These are phyloP conservation scores for Mus spretus DNA, from an alignment of 2,797 vertebrate genomes.

Conservation along the genomic window DNA sequence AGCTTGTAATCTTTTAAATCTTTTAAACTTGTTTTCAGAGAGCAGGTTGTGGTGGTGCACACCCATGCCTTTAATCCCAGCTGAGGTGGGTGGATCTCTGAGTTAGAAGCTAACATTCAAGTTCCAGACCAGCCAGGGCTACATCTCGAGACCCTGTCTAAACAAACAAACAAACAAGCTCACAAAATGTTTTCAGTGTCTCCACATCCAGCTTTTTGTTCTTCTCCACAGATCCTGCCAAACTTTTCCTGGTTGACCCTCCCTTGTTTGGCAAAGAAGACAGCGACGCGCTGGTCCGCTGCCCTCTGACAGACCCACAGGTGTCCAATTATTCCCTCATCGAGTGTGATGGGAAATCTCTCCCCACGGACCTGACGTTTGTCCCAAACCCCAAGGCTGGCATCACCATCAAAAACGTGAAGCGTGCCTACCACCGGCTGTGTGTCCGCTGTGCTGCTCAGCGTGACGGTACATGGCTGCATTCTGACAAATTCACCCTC, in stretches of 20 bases:
- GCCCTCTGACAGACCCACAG: slow-evolving; percentile 94
- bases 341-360: slow-evolving; percentile 88
- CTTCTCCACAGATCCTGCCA: slow-evolving; percentile 91
- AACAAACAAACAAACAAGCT: neutral
- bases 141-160: neutral
- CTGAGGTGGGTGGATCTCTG: neutral
- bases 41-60: too few species aligned
- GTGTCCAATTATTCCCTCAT: slow-evolving; percentile 91
- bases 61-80: neutral
- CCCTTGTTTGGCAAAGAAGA: slow-evolving; percentile 91
- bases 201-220: slow-evolving; percentile 13
- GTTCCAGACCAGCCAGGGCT: neutral
- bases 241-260: slow-evolving; percentile 93
- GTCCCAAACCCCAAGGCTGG: slow-evolving; percentile 92
- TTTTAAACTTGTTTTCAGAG: neutral
- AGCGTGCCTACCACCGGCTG: slow-evolving; percentile 91
- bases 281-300: slow-evolving; percentile 90
- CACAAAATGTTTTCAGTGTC: neutral
- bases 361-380: slow-evolving; percentile 90
- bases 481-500: slow-evolving; percentile 90
- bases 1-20: too few species aligned
- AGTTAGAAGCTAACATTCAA: neutral
- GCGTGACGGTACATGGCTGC: slow-evolving; percentile 84
- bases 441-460: slow-evolving; percentile 94
- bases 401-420: slow-evolving; percentile 90